Conservation (phyloP, 2,113 vertebrate species). For the Leptocoma aspasia region DNA sequence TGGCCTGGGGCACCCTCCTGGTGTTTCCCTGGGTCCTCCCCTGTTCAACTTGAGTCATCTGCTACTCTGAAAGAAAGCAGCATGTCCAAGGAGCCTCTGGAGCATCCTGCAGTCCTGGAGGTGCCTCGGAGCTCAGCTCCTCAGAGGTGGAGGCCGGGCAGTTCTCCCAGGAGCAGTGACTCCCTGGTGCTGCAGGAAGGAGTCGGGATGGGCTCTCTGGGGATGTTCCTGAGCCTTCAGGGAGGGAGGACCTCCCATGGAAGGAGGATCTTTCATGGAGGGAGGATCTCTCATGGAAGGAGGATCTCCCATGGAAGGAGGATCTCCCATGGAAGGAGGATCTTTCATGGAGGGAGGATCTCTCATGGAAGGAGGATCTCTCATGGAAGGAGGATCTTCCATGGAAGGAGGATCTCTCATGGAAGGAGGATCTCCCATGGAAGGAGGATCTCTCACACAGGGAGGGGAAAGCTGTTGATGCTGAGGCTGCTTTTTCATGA, state of each 20-base stretch:
- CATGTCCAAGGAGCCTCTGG: not conserved
- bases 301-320: not conserved
- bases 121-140: not conserved
- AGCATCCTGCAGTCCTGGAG: not conserved
- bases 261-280: not conserved
- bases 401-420: fast-evolving
- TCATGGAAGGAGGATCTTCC: not conserved
- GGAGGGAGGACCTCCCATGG: not conserved
- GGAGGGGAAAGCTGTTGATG: not conserved
- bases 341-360: fast-evolving
- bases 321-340: too few relatives aligned
- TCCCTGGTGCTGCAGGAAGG: not conserved
- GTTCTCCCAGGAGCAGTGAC: not conserved
- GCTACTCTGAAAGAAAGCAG: not conserved
- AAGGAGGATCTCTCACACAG: not conserved
- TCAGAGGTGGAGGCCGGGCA: not conserved
- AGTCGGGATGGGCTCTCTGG: fast-evolving
- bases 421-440: fast-evolving
- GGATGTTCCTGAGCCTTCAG: not conserved
- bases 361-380: not conserved
- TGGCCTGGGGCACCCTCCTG: not conserved
- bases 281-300: not conserved
- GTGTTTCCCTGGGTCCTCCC: fast-evolving
- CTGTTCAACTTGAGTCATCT: not conserved
- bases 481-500: slow-evolving; percentile 30